Conservation (phyloP, 2,888 invertebrate genomes). For the Siphonodentalium dalli region DNA sequence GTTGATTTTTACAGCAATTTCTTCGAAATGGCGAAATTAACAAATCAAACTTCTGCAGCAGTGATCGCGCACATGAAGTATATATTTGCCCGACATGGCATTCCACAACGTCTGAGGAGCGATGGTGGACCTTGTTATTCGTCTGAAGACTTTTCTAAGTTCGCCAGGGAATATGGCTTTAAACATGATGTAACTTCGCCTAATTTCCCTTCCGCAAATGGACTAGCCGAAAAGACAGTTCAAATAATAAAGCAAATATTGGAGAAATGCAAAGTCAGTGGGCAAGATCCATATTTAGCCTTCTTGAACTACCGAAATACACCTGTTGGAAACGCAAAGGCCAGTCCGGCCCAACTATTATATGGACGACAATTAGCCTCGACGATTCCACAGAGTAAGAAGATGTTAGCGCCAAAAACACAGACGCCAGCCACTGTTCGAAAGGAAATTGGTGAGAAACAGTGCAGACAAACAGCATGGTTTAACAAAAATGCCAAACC, state of each 20-base stretch:
- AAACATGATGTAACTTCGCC: conserved; percentile 1
- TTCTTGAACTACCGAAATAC: conserved; percentile 2
- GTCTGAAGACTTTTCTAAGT: not conserved
- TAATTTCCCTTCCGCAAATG: not conserved
- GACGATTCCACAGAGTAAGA: too few species aligned
- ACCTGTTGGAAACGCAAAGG: too few species aligned
- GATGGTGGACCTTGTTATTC: conserved; percentile 8
- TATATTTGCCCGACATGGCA: conserved; percentile 6
- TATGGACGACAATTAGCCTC: too few species aligned
- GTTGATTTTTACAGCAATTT: conserved; percentile 24
- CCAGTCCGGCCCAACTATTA: too few species aligned
- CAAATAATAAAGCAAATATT: not conserved
- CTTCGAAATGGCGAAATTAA: conserved; percentile 19
- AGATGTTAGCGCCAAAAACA: too few species aligned
- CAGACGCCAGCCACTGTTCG: too few species aligned
- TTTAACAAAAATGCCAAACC: too few species aligned
- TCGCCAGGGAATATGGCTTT: not conserved
- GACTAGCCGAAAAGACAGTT: not conserved
- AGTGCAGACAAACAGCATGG: too few species aligned
- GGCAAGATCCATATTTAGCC: not conserved
- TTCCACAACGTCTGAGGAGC: conserved; percentile 1
- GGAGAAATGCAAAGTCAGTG: not conserved
- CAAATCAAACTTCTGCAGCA: not conserved
- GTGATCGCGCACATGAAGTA: conserved; percentile 4
- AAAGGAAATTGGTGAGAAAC: too few species aligned